phyloP scores from a whole-genome alignment of 1,140 invertebrate genomes.

The Neodiprion pinetum region DNA sequence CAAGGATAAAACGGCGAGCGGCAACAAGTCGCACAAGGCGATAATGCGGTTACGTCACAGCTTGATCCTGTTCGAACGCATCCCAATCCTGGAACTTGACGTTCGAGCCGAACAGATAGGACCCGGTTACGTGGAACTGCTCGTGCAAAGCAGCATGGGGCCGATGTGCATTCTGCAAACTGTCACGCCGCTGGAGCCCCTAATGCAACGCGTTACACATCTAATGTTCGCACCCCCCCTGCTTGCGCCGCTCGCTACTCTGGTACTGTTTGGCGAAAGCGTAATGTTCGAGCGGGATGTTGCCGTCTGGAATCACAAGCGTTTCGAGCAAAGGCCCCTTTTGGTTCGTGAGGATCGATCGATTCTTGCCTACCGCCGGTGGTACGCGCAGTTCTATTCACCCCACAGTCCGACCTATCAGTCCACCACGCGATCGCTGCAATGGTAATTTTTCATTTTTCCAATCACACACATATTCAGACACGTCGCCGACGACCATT shows the following conservation, averaged over 20 bases:
- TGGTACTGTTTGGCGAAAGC: constrained; percentile 75
- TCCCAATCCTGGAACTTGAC: constrained; percentile 62
- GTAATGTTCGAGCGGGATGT: constrained; percentile 88
- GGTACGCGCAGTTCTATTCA: constrained; percentile 90
- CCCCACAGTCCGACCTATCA: constrained; percentile 72
- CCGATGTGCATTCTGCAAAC: constrained; percentile 76
- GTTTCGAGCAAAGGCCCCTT: constrained; percentile 73
- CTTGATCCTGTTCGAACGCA: constrained; percentile 63
- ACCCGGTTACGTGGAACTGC: constrained; percentile 78
- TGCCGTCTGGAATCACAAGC: constrained; percentile 89
- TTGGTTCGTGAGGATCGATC: constrained; percentile 79
- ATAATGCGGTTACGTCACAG: constrained; percentile 66
- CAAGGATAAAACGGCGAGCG: not conserved
- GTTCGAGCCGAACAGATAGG: constrained; percentile 76
- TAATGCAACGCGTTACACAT: constrained; percentile 81
- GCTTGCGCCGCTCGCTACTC: constrained; percentile 70
- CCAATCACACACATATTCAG: not conserved
- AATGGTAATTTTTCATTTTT: constrained; percentile 43
- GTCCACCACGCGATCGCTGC: constrained; percentile 46
- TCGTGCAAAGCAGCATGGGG: constrained; percentile 68
- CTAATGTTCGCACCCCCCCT: constrained; percentile 71
- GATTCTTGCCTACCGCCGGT: constrained; percentile 76
- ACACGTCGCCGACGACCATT: too few species aligned
- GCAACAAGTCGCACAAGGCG: constrained; percentile 65
- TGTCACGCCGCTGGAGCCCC: constrained; percentile 80